Conservation (phyloP, 1,140 invertebrate species). For the Drosophila pachea region DNA sequence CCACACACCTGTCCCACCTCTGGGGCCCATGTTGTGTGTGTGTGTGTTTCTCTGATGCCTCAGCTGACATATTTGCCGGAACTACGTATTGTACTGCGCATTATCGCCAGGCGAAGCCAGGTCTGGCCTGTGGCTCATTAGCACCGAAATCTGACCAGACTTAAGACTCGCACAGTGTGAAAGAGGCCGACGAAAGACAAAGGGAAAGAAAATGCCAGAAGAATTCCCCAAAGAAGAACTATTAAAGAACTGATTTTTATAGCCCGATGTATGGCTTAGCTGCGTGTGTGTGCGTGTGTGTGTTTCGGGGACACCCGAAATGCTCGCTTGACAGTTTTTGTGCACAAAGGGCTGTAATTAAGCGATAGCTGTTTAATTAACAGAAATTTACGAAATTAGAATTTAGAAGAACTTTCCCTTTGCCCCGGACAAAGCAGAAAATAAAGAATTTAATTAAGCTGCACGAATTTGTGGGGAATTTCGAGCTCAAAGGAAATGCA, state of each 20-base stretch:
- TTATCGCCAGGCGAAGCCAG: slow-evolving; percentile 22
- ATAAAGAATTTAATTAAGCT: background rate
- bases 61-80: slow-evolving; percentile 25
- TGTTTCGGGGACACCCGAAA: background rate
- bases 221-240: slow-evolving; percentile 15
- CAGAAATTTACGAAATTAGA: background rate
- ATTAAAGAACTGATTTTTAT: slow-evolving; percentile 16
- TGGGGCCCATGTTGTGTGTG: background rate
- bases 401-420: background rate
- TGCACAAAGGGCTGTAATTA: background rate
- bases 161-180: slow-evolving; percentile 41
- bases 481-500: background rate
- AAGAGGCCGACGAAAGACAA: slow-evolving; percentile 24
- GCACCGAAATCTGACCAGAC: slow-evolving; percentile 40
- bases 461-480: background rate
- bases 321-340: background rate
- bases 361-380: slow-evolving; percentile 1
- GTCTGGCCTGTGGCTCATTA: slow-evolving; percentile 38
- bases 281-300: background rate
- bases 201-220: slow-evolving; percentile 33
- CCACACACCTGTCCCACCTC: background rate
- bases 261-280: background rate
- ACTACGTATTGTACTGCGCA: slow-evolving; percentile 34
- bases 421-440: background rate
- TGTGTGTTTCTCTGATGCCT: slow-evolving; percentile 4